These are phyloP conservation scores for Acanthurus tractus DNA, from an alignment of 2,797 vertebrate genomes.

Conservation along the genomic window DNA sequence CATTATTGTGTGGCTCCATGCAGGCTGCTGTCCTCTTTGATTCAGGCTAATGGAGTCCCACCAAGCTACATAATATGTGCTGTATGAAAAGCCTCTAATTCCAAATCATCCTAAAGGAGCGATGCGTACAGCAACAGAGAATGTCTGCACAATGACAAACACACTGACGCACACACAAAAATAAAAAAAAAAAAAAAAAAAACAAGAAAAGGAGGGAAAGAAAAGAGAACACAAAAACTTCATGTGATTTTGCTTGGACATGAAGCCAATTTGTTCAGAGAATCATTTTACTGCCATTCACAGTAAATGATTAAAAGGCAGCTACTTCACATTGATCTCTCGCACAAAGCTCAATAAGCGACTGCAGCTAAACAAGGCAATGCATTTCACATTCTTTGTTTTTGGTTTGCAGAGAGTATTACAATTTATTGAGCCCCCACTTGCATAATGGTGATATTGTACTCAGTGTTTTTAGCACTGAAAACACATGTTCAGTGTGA, in stretches of 20 bases:
- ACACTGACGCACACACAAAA: neutral
- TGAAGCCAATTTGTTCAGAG: constrained; percentile 77
- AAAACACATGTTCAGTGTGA: constrained; percentile 42
- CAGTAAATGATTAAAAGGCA: constrained; percentile 73
- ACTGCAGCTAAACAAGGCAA: constrained; percentile 49
- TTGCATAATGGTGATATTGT: constrained; percentile 5
- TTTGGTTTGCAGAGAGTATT: neutral
- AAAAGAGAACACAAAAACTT: constrained; percentile 69
- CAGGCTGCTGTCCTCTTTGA: constrained; percentile 83
- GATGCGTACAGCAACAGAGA: constrained; percentile 67
- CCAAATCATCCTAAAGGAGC: constrained; percentile 83
- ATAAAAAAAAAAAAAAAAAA: constrained; percentile 19
- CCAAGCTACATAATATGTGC: constrained; percentile 81
- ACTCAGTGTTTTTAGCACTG: neutral
- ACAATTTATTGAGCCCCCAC: constrained; percentile 25
- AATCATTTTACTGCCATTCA: constrained; percentile 69
- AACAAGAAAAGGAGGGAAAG: constrained; percentile 47
- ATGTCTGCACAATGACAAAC: constrained; percentile 67
- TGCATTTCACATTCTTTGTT: constrained; percentile 31
- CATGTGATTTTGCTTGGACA: constrained; percentile 74
- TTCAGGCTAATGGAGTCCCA: constrained; percentile 85
- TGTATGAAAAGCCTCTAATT: constrained; percentile 83
- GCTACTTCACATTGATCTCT: constrained; percentile 71
- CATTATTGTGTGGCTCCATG: constrained; percentile 76
- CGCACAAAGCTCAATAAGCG: constrained; percentile 65